phyloP scores from a whole-genome alignment of 2,113 vertebrate genomes.

The Aptenodytes patagonicus region DNA sequence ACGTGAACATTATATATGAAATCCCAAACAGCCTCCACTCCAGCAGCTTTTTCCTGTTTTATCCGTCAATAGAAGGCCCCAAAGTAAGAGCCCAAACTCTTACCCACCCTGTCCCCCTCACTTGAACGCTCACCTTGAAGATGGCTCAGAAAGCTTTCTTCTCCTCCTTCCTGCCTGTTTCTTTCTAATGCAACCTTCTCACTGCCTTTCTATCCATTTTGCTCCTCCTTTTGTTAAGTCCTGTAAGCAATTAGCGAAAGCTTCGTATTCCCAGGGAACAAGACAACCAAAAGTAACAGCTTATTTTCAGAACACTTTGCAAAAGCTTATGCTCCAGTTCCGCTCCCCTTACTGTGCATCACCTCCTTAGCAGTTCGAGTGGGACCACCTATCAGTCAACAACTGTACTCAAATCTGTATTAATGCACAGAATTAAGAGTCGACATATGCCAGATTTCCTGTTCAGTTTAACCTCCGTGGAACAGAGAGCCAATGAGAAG shows the following conservation, averaged over 20 bases:
- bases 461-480: not conserved
- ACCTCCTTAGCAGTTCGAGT: not conserved
- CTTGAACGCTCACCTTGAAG: not conserved
- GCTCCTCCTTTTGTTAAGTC: not conserved
- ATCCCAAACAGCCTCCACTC: no score
- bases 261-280: not conserved
- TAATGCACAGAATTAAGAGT: not conserved
- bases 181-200: not conserved
- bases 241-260: not conserved
- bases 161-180: not conserved
- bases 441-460: not conserved
- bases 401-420: not conserved
- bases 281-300: not conserved
- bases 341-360: not conserved
- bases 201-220: not conserved
- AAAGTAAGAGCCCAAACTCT: not conserved
- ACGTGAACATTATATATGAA: rapidly evolving
- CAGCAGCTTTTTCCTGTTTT: not conserved
- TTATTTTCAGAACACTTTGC: not conserved
- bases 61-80: not conserved
- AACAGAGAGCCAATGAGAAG: not conserved
- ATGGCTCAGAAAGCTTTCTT: not conserved
- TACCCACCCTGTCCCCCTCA: no score
- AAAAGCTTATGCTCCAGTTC: not conserved
- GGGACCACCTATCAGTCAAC: not conserved